Evolutionary conservation across 2,113 vertebrate genomes (phyloP), one percentile per base, ranked within the genome.

Genomic region (Mormyrus lacerda): DNA sequence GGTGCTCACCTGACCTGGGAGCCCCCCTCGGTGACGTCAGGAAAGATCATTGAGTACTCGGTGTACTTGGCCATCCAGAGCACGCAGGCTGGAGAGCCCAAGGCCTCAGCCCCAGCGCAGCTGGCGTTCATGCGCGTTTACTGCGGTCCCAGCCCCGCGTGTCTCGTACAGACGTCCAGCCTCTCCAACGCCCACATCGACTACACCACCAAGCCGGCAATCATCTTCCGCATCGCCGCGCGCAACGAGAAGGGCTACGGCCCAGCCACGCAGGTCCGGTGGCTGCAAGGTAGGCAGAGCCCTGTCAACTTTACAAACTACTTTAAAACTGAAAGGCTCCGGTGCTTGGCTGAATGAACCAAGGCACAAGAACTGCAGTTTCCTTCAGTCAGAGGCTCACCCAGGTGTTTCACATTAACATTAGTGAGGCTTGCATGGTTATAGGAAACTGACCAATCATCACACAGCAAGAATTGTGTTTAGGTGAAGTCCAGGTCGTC

Each of bases 1-100:
- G 96, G 96, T 45, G 96, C 96, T 48, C 96, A 97, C 91, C 94
- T 97, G 90, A 97, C 96, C 10, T 97, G 96, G 96, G 96, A 97
- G 93, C 96, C 96, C 0, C 96, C 96, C 0, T 96, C 96, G 2
- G 95, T 97, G 88, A 97, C 96, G 2, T 97, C 96, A 0, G 96
- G 96, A 76, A 96, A 96, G 93, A 97, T 97, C 92, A 95, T 96
- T 0, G 96, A 97, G 88, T 97, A 97, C 88, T 96, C 96, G 0
- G 96, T 97, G 65, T 97, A 97, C 93, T 92, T 97, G 93, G 96
- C 96, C 90, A 96, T 97, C 91, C 96, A 97, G 93, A 96, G 96
- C 87, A 93, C 94, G 0, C 96, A 96, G 92, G 92, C 95, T 0
- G 91, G 94, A 0, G 96, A 96, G 92, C 88, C 95, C 17, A 96